Conservation (phyloP, 2,113 vertebrate genomes). For the Symphodus melops region DNA sequence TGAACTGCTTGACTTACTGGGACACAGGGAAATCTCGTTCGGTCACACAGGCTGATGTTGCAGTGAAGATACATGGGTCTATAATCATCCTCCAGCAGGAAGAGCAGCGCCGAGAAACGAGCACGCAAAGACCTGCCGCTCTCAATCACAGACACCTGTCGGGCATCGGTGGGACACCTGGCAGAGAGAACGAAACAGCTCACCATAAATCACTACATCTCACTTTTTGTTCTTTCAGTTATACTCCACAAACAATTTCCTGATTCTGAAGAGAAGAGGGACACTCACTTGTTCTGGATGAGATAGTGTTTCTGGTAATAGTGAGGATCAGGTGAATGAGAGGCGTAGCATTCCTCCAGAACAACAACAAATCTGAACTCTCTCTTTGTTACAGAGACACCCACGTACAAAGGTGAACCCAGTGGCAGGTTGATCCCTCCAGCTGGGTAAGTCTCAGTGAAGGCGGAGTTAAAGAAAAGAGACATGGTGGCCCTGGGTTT, state of each 20-base stretch:
- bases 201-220: background rate
- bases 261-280: background rate
- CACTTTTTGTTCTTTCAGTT: background rate
- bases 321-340: constrained; percentile 43
- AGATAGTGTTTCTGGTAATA: constrained; percentile 43
- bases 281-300: constrained; percentile 71
- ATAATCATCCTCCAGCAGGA: constrained; percentile 38
- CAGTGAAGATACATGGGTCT: constrained; percentile 58
- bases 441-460: constrained; percentile 48
- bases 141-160: constrained; percentile 58
- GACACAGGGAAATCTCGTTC: constrained; percentile 20
- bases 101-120: constrained; percentile 63
- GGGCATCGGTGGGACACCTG: constrained; percentile 67
- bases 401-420: constrained; percentile 67
- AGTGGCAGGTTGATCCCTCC: constrained; percentile 54
- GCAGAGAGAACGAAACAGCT: background rate
- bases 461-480: constrained; percentile 61
- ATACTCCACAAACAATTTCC: constrained; percentile 1
- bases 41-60: constrained; percentile 59
- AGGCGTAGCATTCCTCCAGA: constrained; percentile 73
- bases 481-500: constrained; percentile 57
- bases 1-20: constrained; percentile 47
- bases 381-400: constrained; percentile 41
- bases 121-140: constrained; percentile 60
- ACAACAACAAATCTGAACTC: constrained; percentile 58